Evolutionary conservation across 2,113 vertebrate species (phyloP), one percentile per base, ranked within the genome.

Genomic region (Ahaetulla prasina): DNA sequence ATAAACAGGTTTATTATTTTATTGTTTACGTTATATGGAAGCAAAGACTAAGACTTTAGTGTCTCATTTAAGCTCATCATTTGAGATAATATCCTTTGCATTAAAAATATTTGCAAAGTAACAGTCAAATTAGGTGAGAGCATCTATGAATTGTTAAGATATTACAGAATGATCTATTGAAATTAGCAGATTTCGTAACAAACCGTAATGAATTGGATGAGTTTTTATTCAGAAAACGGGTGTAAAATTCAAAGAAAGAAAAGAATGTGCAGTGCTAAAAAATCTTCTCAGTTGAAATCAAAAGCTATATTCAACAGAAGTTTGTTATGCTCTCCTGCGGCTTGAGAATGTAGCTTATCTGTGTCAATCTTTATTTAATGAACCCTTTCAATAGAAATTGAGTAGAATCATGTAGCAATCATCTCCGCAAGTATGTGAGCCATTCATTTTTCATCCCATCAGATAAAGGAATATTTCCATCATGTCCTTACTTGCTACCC

Each of bases 381-480:
- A 95, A 93, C 30, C 92, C 94, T 95, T 87, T 93, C 95, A 96
- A 96, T 54, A 91, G 95, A 96, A 97, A 93, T 93, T 93, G 94
- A 97, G 95, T 95, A 94, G 94, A 96, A 90, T 92, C 93, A 94
- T 96, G 97, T 96, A 96, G 92, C 93, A 95, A 95, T 97, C 96
- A 96, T 95, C 95, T 97, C 96, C 96, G 94, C 96, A 84, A 91
- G 86, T 91, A 91, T 89, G 91, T 92, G 89, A 94, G 92, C 94
- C 63, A 52, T 95, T 97, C 96, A 95, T 96, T 97, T 95, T 97
- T 90, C 94, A 95, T 94, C 92, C 49, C 89, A 97, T 96, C 95
- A 97, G 96, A 96, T 97, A 96, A 96, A 96, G 95, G 91, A 93
- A 94, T 94, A 93, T 96, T 97, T 96, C 89, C 90, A 95, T 96